Evolutionary conservation across 2,888 invertebrate genomes (phyloP).

Genomic region (Stenodema calcarata): DNA sequence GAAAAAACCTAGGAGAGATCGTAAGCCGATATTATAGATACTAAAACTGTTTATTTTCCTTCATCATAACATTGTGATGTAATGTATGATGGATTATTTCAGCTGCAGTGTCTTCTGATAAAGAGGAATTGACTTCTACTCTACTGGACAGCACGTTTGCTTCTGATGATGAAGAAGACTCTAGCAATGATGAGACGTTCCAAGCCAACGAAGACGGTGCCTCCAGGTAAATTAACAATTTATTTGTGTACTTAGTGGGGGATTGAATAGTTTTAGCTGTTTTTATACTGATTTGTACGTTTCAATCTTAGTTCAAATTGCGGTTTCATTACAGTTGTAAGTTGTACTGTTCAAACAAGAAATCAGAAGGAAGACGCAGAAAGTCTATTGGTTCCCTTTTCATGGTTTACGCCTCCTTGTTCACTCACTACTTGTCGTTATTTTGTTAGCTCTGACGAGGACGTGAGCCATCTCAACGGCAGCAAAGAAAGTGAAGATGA

Average conservation of each 20-base stretch:
- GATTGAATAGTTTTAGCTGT: too few species aligned
- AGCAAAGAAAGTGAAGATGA: slow-evolving; percentile 31
- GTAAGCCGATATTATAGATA: neutral
- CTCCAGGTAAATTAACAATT: slow-evolving; percentile 17
- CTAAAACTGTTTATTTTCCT: too few species aligned
- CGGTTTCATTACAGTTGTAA: too few species aligned
- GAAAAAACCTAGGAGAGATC: neutral
- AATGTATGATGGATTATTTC: neutral
- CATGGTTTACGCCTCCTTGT: too few species aligned
- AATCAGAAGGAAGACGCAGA: too few species aligned
- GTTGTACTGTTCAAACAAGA: too few species aligned
- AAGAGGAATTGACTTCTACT: neutral
- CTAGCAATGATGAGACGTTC: slow-evolving; percentile 51
- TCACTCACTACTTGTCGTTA: neutral
- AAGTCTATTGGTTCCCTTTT: too few species aligned
- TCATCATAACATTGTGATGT: too few species aligned
- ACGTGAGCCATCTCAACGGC: slow-evolving; percentile 10
- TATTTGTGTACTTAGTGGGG: neutral
- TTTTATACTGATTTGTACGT: too few species aligned
- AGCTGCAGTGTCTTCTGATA: neutral
- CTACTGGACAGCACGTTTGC: slow-evolving; percentile 46
- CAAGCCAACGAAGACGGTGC: slow-evolving; percentile 38
- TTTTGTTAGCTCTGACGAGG: slow-evolving; percentile 25
- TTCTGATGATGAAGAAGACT: slow-evolving; percentile 50
- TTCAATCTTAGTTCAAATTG: too few species aligned